Percentiles rank a stretch among this genome's conserved stretches.
Evolutionary conservation across 2,113 vertebrate species (phyloP).

Genomic region (Clupea harengus): DNA sequence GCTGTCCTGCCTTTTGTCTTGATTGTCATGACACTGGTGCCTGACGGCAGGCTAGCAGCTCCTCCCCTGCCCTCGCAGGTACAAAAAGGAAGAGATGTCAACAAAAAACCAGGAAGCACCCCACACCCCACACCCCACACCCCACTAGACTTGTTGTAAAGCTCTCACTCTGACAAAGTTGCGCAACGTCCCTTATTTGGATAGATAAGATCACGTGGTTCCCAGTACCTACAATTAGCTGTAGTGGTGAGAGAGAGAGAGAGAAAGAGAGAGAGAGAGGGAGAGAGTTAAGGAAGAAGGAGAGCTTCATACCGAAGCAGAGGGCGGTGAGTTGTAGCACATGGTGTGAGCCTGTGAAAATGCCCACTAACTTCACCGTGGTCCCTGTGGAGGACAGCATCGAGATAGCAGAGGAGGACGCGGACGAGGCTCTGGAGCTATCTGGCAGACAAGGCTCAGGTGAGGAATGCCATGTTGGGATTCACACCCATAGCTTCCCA

Average conservation of each 20-base stretch:
- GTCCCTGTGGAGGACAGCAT: conserved; percentile 55
- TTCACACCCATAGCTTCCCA: conserved; percentile 1
- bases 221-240: conserved; percentile 32
- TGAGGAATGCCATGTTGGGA: conserved; percentile 15
- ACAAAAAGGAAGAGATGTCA: neutral
- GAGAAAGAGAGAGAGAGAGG: conserved; percentile 11
- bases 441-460: neutral
- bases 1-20: conserved; percentile 37
- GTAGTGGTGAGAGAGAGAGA: conserved; percentile 24
- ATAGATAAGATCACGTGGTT: conserved; percentile 48
- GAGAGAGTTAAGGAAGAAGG: neutral
- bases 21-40: conserved; percentile 15
- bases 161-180: conserved; percentile 37
- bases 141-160: neutral
- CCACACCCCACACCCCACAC: neutral
- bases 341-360: conserved; percentile 40
- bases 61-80: conserved; percentile 20
- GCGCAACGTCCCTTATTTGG: conserved; percentile 40
- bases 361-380: conserved; percentile 61
- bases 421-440: conserved; percentile 31
- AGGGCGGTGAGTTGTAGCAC: neutral
- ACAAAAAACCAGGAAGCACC: conserved; percentile 29
- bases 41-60: conserved; percentile 3
- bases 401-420: conserved; percentile 22
- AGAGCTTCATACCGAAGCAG: neutral